phyloP scores from a whole-genome alignment of 35 echinoderm and acorn worm species.

The Anneissia japonica region DNA sequence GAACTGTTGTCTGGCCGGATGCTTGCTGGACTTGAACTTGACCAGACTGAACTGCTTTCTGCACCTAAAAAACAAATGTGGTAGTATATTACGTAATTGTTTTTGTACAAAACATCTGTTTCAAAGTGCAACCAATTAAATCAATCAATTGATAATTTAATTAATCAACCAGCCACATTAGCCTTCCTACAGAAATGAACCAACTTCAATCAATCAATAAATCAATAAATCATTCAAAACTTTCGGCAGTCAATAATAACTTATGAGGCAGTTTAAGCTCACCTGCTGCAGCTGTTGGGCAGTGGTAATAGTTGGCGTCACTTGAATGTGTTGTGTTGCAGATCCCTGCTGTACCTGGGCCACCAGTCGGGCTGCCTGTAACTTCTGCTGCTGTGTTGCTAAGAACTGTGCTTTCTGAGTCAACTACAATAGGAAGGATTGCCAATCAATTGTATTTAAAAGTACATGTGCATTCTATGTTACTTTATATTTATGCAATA shows the following conservation, averaged over 20 bases:
- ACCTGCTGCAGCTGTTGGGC: slow-evolving; percentile 40
- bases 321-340: slow-evolving; percentile 39
- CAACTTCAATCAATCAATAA: neutral
- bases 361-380: slow-evolving; percentile 13
- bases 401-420: neutral
- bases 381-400: neutral
- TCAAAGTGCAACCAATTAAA: neutral
- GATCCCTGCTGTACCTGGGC: slow-evolving; percentile 25
- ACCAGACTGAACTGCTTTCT: slow-evolving; percentile 15
- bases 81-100: neutral
- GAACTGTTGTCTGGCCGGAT: slow-evolving; percentile 43
- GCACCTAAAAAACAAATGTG: neutral
- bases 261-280: slow-evolving; percentile 3
- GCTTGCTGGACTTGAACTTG: slow-evolving; percentile 7
- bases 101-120: neutral
- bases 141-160: neutral
- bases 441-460: no score
- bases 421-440: neutral
- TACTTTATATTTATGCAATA: no score
- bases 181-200: neutral
- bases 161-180: neutral
- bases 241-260: no score
- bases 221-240: neutral
- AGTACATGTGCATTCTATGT: no score
- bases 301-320: slow-evolving; percentile 72